Base-by-base conservation (phyloP, 53 echinoderm and acorn worm genomes). In the Hippasteria phrygiana region DNA sequence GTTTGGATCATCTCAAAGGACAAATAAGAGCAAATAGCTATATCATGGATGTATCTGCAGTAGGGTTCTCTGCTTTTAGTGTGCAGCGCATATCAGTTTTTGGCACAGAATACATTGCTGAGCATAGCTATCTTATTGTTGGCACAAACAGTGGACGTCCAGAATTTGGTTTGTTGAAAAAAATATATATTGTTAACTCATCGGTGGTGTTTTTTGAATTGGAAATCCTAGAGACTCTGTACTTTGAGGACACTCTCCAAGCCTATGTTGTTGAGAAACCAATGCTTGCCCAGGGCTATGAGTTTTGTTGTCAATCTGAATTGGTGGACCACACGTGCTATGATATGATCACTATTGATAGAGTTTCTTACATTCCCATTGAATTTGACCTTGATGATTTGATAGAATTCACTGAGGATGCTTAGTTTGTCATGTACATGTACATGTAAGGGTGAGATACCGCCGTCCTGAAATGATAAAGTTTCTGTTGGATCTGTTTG, bases 121-220 rank as follows among this genome's bases (percentile, higher is more conserved):
- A 75, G 47, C 42, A 42, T 42, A 46, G 75, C 22, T 42, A 42
- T 42, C n/a, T 75, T 42, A 41, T 75, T 75, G 75, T 46, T 75
- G 75, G 42, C 47, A 46, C n/a, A n/a, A 40, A 20, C 9, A 42
- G 22, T 40, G 43, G 75, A 7, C 22, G 47, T 75, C 75, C 75
- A 75, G 75, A 75, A 75, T n/a, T 75, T 75, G 43, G 43, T 75
- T 42, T 75, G 42, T 40, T 75, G 42, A 46, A 46, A 43, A 11
- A n/a, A 41, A 75, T 75, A 37, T 75, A 75, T 75, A 75, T 75
- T 20, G 75, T 40, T 42, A 38, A 75, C 47, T n/a, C 41, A 42
- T 40, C 43, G 39, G 31, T 75, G 47, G 75, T 75, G n/a, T 75
- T 43, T 75, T 75, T 75, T 75, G 75, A 27, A 75, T 20, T 75